These are phyloP conservation scores for Papilio gigon DNA, from an alignment of 2,888 invertebrate species.

Conservation along the genomic window DNA sequence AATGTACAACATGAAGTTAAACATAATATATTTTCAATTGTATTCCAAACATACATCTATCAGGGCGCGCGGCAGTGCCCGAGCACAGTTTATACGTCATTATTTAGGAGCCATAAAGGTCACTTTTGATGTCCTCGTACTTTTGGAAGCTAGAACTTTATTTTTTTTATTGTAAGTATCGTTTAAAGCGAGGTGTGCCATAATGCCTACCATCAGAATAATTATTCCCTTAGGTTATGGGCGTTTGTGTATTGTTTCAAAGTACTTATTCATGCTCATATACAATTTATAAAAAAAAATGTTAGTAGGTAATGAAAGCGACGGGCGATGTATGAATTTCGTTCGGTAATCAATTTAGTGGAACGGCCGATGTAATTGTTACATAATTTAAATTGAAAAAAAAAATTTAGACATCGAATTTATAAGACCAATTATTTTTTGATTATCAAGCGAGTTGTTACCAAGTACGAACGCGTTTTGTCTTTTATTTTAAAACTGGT, in stretches of 20 bases:
- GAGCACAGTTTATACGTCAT: too few species aligned
- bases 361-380: neutral
- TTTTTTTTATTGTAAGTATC: too few species aligned
- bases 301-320: neutral
- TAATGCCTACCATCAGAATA: neutral
- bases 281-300: neutral
- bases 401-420: neutral
- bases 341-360: neutral
- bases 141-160: too few species aligned
- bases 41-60: too few species aligned
- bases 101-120: too few species aligned
- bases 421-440: constrained; percentile 1
- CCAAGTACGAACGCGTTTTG: neutral
- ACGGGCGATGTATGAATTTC: neutral
- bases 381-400: constrained; percentile 7
- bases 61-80: too few species aligned
- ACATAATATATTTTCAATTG: neutral
- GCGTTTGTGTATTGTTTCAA: neutral
- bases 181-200: too few species aligned
- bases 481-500: constrained; percentile 21
- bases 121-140: too few species aligned
- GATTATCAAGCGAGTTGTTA: neutral
- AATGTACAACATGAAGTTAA: neutral
- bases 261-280: neutral
- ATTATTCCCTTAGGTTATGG: neutral